phyloP scores from a whole-genome alignment of 2,113 vertebrate genomes.

The Boulengeromyrus knoepffleri region DNA sequence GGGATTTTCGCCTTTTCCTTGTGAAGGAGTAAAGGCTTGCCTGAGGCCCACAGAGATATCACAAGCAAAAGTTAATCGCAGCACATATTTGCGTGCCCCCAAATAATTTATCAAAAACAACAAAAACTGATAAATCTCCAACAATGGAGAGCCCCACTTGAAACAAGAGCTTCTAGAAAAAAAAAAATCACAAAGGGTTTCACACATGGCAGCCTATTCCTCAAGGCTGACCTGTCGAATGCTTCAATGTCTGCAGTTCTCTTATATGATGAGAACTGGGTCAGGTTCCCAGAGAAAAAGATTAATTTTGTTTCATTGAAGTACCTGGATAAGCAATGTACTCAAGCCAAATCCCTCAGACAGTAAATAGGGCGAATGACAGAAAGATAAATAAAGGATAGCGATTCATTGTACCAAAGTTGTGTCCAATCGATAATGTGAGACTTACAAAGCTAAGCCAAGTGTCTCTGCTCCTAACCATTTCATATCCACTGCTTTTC shows the following conservation, averaged over 20 bases:
- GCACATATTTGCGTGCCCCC: neutral
- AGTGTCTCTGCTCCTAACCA: neutral
- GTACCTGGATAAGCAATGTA: slow-evolving; percentile 7
- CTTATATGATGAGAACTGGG: slow-evolving; percentile 6
- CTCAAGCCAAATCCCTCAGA: slow-evolving; percentile 6
- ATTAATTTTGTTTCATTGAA: slow-evolving; percentile 4
- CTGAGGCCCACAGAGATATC: neutral
- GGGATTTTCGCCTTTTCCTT: neutral
- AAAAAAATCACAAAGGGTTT: neutral
- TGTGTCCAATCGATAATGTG: slow-evolving; percentile 9
- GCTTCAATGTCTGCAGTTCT: neutral
- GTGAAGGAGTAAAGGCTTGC: neutral
- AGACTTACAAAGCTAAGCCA: neutral
- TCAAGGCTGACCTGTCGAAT: neutral
- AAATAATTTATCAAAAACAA: neutral
- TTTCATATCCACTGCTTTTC: neutral
- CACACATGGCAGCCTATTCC: neutral
- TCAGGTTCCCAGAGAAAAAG: slow-evolving; percentile 2
- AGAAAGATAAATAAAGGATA: slow-evolving; percentile 16
- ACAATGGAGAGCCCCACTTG: neutral
- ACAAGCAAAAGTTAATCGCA: neutral
- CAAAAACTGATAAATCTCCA: neutral
- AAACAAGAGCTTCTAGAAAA: neutral
- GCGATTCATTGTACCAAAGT: neutral
- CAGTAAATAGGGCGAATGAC: slow-evolving; percentile 16